These are phyloP conservation scores for Euthynnus affinis DNA, from an alignment of 2,797 vertebrate species.

Conservation along the genomic window DNA sequence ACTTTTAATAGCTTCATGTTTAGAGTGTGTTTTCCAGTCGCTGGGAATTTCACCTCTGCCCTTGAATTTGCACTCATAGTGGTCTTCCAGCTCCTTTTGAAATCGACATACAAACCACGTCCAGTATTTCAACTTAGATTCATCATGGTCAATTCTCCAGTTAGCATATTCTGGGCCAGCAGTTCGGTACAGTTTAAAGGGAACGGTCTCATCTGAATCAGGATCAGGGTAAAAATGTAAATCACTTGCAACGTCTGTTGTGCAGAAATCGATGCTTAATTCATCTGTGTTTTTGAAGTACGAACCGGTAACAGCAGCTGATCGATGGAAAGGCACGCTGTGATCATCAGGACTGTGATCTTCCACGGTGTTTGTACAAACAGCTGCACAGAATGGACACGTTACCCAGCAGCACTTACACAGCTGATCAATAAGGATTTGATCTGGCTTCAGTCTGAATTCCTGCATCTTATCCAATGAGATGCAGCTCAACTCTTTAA, in stretches of 20 bases:
- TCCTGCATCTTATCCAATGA: conserved; percentile 41
- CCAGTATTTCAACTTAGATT: conserved; percentile 65
- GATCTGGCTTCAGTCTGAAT: conserved; percentile 48
- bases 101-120: conserved; percentile 75
- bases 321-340: conserved; percentile 67
- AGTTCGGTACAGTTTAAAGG: conserved; percentile 55
- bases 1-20: conserved; percentile 60
- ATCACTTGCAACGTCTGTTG: conserved; percentile 68
- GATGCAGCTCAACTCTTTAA: not conserved
- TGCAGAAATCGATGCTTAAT: conserved; percentile 36
- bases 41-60: conserved; percentile 17
- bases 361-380: conserved; percentile 45
- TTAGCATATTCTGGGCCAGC: conserved; percentile 42
- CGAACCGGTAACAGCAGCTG: not conserved
- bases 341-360: conserved; percentile 64
- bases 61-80: conserved; percentile 29
- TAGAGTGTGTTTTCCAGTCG: conserved; percentile 36
- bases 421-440: conserved; percentile 76
- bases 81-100: conserved; percentile 55
- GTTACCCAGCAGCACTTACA: conserved; percentile 75
- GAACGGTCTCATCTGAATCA: fast-evolving
- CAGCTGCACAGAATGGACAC: conserved; percentile 76
- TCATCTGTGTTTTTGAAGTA: not conserved
- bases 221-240: fast-evolving
- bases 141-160: conserved; percentile 53